phyloP scores from a whole-genome alignment of 92 coral and sea anemone species.

The Umimayanthus kanabou region DNA sequence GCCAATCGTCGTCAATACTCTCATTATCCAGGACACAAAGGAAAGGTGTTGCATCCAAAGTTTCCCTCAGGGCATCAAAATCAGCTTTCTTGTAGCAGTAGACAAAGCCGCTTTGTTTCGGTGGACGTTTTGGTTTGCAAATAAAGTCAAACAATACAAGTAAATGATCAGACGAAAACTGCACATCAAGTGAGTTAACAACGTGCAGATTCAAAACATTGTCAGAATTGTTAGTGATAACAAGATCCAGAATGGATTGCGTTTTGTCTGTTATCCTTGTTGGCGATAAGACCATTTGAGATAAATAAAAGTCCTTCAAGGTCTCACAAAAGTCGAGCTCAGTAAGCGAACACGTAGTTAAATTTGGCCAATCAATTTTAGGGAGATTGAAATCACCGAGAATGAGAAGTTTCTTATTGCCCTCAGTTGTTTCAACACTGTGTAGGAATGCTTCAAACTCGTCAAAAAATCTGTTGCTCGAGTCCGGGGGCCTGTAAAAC shows the following conservation, averaged over 20 bases:
- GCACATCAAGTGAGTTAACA: slow-evolving; percentile 36
- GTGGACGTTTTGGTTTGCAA: slow-evolving; percentile 25
- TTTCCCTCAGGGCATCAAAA: slow-evolving; percentile 43
- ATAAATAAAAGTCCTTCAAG: slow-evolving; percentile 25
- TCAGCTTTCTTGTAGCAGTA: slow-evolving; percentile 37
- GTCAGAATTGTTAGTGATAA: slow-evolving; percentile 27
- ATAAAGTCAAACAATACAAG: slow-evolving; percentile 32
- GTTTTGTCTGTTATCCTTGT: slow-evolving; percentile 9
- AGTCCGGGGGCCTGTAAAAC: slow-evolving; percentile 39
- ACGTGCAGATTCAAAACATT: slow-evolving; percentile 38
- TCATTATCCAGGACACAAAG: slow-evolving; percentile 32
- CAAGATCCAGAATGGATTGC: slow-evolving; percentile 37
- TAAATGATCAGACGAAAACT: slow-evolving; percentile 41
- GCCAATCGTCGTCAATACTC: slow-evolving; percentile 39
- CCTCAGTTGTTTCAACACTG: slow-evolving; percentile 5
- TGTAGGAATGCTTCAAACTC: slow-evolving; percentile 25
- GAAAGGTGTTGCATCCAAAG: slow-evolving; percentile 17
- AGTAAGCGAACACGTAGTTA: slow-evolving; percentile 22
- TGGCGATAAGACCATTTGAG: slow-evolving; percentile 12
- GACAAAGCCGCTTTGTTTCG: slow-evolving; percentile 35
- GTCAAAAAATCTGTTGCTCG: not conserved
- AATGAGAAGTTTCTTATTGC: not conserved
- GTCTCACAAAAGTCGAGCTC: slow-evolving; percentile 8
- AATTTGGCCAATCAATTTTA: slow-evolving; percentile 15
- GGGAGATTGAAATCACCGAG: no score